Conservation (phyloP, 2,797 vertebrate species). For the Cyprinella venusta region DNA sequence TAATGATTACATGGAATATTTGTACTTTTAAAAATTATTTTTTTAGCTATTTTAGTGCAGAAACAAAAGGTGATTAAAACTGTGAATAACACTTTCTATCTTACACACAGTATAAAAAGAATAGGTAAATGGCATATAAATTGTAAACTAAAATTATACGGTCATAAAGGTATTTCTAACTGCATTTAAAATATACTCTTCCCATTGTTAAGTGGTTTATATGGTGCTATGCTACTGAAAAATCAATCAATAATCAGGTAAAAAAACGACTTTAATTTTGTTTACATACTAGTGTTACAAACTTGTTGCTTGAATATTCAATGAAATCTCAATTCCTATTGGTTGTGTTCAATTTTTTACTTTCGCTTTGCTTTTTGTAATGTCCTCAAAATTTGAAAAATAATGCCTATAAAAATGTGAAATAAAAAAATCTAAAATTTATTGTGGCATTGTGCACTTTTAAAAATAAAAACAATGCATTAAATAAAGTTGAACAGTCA, state of each 20-base stretch:
- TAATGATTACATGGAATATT: not conserved
- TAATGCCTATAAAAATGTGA: not conserved
- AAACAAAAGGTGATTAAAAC: not conserved
- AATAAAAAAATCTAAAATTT: not conserved
- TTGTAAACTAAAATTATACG: not conserved
- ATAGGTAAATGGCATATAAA: not conserved
- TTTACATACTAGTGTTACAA: not conserved
- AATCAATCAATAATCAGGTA: not conserved
- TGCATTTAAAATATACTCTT: not conserved
- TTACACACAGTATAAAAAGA: not conserved
- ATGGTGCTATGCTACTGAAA: not conserved
- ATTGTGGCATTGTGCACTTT: constrained; percentile 3
- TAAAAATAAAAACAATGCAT: not conserved
- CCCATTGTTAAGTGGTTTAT: not conserved
- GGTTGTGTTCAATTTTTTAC: not conserved
- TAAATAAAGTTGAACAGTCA: not conserved
- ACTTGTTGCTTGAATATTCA: not conserved
- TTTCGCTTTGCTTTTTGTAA: not conserved
- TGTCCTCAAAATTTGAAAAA: not conserved
- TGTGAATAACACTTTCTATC: not conserved
- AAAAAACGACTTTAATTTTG: not conserved
- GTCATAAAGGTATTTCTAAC: not conserved
- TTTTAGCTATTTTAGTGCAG: not conserved
- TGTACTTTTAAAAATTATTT: not conserved
- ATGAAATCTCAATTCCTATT: not conserved